These are phyloP conservation scores for Notarius quadriscutis DNA, from an alignment of 2,113 vertebrate species.

Conservation along the genomic window DNA sequence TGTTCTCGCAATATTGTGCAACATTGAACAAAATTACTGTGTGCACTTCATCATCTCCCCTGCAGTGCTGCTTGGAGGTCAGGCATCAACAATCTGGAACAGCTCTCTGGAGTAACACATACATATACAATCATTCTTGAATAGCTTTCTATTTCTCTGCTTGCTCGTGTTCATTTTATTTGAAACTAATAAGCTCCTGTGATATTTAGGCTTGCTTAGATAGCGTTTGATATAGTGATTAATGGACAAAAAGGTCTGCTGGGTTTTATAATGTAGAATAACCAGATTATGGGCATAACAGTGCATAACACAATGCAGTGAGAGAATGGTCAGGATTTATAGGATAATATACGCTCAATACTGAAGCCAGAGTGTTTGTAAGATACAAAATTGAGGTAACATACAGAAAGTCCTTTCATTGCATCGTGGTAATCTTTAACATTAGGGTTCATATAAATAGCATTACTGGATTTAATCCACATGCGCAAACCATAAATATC, in stretches of 20 bases:
- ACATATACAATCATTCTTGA: not conserved
- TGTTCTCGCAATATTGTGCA: not conserved
- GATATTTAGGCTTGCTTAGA: not conserved
- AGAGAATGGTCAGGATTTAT: not conserved
- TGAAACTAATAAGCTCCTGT: not conserved
- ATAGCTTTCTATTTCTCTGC: not conserved
- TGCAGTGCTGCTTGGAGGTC: conserved; percentile 19
- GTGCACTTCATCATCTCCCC: not conserved
- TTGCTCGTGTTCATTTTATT: not conserved
- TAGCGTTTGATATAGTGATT: not conserved
- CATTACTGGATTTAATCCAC: not conserved
- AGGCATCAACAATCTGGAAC: conserved; percentile 5
- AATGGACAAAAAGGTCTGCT: not conserved
- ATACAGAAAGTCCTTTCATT: not conserved
- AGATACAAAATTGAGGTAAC: not conserved
- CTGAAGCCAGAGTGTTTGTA: not conserved
- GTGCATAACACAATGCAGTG: not conserved
- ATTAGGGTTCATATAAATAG: not conserved
- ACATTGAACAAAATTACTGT: conserved; percentile 14
- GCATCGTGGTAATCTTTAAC: not conserved
- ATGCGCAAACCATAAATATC: not conserved
- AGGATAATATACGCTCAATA: too few species aligned
- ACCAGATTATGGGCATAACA: not conserved
- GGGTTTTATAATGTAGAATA: not conserved
- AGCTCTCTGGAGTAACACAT: not conserved